Base-by-base conservation (phyloP, 2,113 vertebrate genomes). In the Cynocephalus volans region DNA sequence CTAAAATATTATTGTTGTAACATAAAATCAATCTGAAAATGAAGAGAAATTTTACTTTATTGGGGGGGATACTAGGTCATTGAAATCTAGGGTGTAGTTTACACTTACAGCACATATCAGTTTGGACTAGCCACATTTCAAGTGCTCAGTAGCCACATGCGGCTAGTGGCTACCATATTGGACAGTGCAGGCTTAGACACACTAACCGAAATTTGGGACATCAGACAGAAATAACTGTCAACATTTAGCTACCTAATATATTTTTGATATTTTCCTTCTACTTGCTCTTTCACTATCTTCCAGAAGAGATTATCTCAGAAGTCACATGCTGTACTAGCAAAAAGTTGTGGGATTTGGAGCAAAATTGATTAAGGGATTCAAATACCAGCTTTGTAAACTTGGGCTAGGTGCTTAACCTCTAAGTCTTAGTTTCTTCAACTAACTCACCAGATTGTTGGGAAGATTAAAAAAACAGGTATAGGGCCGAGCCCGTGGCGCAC, bases 241-340 rank as follows among this genome's bases (percentile, higher is more conserved):
- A 17, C 13, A 79, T 18, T 77, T 50, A 73, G 14, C 31, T 95
- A 50, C 18, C 31, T 90, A 62, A 75, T 69, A 76, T 15, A 45
- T 0, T 17, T 75, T 73, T 45, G n/a, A 58, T 73, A 45, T 65
- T 94, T 83, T 67, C 56, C 50, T 80, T 92, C 62, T 89, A 18
- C 21, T 52, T 58, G 5, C 28, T 86, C 58, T 84, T 56, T 86
- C 65, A 60, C 36, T 64, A 36, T 52, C 23, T 65, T 41, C 23
- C 4, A 54, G 14, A 83, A 83, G 14, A 92, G n/a, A 88, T 62
- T 60, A 87, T 83, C 64, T 93, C 76, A 64, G 93, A 94, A 31
- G 28, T 10, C 50, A 75, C 58, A 75, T 48, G 36, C 23, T 67
- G 28, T 64, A 15, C 70, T 76, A 80, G 52, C 56, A 95, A 94